phyloP scores from a whole-genome alignment of 2,113 vertebrate genomes.

The Dicentrarchus labrax region DNA sequence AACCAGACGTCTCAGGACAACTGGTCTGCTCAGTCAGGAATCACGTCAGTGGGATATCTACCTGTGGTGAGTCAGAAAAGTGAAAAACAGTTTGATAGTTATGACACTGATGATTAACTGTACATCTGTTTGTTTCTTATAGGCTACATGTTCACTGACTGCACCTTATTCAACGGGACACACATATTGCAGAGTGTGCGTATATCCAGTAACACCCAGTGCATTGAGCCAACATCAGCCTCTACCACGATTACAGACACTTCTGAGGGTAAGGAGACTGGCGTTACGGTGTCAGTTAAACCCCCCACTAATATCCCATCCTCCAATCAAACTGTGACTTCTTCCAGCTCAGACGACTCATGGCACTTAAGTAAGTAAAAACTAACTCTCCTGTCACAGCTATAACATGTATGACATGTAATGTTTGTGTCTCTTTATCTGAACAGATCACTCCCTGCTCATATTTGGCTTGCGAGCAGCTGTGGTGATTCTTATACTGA shows the following conservation, averaged over 20 bases:
- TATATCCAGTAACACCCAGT: conserved; percentile 40
- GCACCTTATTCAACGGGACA: conserved; percentile 58
- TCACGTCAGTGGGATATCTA: conserved; percentile 38
- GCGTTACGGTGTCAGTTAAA: background rate
- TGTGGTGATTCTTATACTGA: too few relatives aligned
- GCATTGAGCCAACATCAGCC: conserved; percentile 14
- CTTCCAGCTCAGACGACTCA: background rate
- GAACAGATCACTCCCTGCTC: too few relatives aligned
- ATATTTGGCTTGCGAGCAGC: too few relatives aligned
- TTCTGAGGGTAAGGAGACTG: conserved; percentile 54
- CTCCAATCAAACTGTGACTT: conserved; percentile 15
- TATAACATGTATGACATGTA: too few relatives aligned
- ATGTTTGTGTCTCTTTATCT: too few relatives aligned
- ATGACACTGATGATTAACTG: background rate
- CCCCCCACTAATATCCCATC: conserved; percentile 26
- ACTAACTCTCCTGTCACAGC: background rate
- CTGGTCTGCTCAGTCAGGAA: conserved; percentile 67
- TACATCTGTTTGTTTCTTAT: background rate
- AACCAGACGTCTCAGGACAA: conserved; percentile 36
- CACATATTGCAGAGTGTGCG: conserved; percentile 54
- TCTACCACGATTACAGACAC: background rate
- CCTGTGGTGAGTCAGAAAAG: conserved; percentile 67
- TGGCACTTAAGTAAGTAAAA: conserved; percentile 49
- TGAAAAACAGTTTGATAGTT: background rate
- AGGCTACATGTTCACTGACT: conserved; percentile 63